A percentile compares a stretch with the other conserved stretches of the same genome.
These are phyloP conservation scores for Hydrotaea cyrtoneurina DNA, from an alignment of 2,888 invertebrate genomes.

Conservation along the genomic window DNA sequence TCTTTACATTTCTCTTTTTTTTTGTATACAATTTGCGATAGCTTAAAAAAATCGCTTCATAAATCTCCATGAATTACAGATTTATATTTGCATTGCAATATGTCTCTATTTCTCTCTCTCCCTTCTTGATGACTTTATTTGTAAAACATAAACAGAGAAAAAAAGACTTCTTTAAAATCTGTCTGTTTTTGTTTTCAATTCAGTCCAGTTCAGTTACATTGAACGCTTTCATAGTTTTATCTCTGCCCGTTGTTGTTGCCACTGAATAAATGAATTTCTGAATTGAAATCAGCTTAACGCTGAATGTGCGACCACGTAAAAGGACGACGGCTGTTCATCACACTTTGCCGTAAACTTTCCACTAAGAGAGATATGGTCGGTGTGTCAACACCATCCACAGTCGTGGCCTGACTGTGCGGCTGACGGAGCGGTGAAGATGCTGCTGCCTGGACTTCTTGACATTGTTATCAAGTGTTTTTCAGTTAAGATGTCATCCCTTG, in stretches of 20 bases:
- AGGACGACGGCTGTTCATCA: constrained; percentile 12
- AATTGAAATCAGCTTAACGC: constrained; percentile 53
- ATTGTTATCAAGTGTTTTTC: constrained; percentile 57
- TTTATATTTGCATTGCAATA: background rate
- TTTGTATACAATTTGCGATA: no score
- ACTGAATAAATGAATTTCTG: constrained; percentile 52
- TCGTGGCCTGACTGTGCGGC: background rate
- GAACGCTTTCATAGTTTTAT: background rate
- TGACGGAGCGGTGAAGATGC: background rate
- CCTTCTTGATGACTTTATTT: background rate
- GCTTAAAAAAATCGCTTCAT: no score
- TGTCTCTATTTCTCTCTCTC: no score
- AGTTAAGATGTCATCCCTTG: constrained; percentile 51
- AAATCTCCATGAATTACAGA: no score
- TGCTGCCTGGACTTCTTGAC: background rate
- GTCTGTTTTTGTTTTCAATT: no score
- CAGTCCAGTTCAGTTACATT: background rate
- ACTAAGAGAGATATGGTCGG: constrained; percentile 15
- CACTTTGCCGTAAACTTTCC: constrained; percentile 13
- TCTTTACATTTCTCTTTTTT: no score
- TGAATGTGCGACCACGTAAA: background rate
- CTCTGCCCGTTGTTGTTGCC: background rate
- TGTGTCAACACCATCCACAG: background rate
- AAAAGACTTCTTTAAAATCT: background rate
- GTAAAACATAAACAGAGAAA: background rate